phyloP scores from a whole-genome alignment of 2,888 invertebrate species.

The Deilephila porcellus region DNA sequence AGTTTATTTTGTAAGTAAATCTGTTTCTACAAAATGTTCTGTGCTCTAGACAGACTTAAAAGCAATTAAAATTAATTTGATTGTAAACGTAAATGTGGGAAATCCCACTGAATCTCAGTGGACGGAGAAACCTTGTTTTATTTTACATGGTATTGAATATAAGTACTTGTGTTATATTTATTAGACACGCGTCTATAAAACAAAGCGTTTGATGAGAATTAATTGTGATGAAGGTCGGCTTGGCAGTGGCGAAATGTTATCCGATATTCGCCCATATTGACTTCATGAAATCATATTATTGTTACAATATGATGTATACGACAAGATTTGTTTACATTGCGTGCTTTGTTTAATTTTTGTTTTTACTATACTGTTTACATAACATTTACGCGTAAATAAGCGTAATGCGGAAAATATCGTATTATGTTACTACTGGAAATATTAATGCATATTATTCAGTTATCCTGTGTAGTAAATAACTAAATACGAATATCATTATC shows the following conservation, averaged over 20 bases:
- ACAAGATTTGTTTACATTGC: constrained; percentile 4
- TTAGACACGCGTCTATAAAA: constrained; percentile 5
- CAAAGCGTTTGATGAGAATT: constrained; percentile 58
- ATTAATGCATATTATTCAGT: too few species aligned
- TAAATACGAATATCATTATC: too few species aligned
- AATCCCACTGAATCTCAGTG: too few species aligned
- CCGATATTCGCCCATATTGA: constrained; percentile 11
- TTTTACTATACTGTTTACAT: not conserved
- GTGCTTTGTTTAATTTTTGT: not conserved
- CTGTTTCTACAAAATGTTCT: too few species aligned
- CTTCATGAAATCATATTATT: not conserved
- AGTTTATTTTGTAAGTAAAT: too few species aligned
- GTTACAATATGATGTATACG: not conserved
- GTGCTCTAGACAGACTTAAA: too few species aligned
- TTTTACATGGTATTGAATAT: not conserved
- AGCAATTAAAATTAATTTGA: too few species aligned
- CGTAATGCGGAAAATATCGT: not conserved
- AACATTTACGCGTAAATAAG: not conserved
- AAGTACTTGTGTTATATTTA: not conserved
- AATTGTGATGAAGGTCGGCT: constrained; percentile 63
- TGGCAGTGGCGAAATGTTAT: not conserved
- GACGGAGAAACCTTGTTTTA: too few species aligned
- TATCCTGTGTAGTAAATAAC: too few species aligned
- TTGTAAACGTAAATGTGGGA: too few species aligned
- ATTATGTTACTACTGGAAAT: too few species aligned